Evolutionary conservation across 2,888 invertebrate species (phyloP), one percentile per base, ranked within the genome.

Genomic region (Altica lythri): DNA sequence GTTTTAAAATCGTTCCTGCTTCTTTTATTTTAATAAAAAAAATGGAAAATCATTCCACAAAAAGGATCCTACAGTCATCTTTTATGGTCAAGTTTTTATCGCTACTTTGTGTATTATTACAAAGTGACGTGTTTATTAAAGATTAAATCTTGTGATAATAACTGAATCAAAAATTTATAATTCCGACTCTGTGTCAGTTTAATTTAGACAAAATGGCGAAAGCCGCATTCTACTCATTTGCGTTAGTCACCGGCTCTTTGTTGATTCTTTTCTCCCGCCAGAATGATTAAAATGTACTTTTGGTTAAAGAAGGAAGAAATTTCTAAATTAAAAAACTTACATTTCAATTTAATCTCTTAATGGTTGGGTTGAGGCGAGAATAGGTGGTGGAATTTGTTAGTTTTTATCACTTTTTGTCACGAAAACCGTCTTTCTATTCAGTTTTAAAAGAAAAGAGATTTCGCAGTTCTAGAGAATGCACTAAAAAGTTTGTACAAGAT

Each of bases 281-380:
- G 45, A 45, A 54, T 58, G 54, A 58, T 58, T 58, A 49, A 55
- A 58, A 55, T 52, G 46, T 49, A 52, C 53, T 52, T 52, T 45
- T 45, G 34, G 45, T 45, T 46, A 42, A 25, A 25, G 46, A 30
- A 40, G 50, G 45, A 54, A 38, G 52, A 40, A 49, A 51, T 52
- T 30, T 45, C 34, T 37, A 52, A 55, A 58, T 46, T 58, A 46
- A 43, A 46, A 53, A 58, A 55, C 45, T 47, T 44, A 54, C 51
- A 51, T 38, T 49, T 37, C 58, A 55, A 48, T 55, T 52, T 45
- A 48, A 58, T 55, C 52, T 52, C 18, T 51, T 58, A 48, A 58
- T 55, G 52, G 52, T 19, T 27, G 25, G 22, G 10, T n/a, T 22
- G 35, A 16, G 6, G 17, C 17, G 25, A 10, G 10, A 35, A 27